Evolutionary conservation across 2,888 invertebrate species (phyloP), one percentile per base, ranked within the genome.

Genomic region (Mactromeris polynyma): DNA sequence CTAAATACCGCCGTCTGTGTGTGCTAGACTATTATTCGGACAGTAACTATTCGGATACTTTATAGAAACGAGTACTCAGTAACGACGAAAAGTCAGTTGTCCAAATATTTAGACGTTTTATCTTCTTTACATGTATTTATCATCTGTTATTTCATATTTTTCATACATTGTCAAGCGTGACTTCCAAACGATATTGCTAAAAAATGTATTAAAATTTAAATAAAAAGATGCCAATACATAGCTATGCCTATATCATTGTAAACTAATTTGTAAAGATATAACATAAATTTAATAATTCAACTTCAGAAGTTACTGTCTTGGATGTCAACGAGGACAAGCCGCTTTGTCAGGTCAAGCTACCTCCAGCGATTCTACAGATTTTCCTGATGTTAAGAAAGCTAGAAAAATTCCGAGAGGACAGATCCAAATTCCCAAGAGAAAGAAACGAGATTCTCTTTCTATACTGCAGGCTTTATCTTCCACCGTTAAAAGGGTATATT

Each of bases 401-500:
- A 33, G 33, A 31, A 26, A 31, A 2, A 54, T 78, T 33, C 84
- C 84, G 2, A 84, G 78, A 51, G 84, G 84, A 54, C 84, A 84
- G 19, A 78, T 84, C n/a, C n/a, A 78, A n/a, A 84, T 89, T 19
- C 89, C 89, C 0, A 86, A 81, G 86, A 83, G 83, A 51, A 86
- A 86, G 40, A 89, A 89, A 36, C 64, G 90, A 42, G 90, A 90
- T 69, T 58, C 89, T n/a, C 14, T 81, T 3, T 85, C 90, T 31
- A 85, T 90, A 31, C 73, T 90, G 33, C 83, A 87, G 77, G 90
- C 90, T 46, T 73, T 90, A 26, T 78, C 90, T 31, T 91, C 93
- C 46, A 94, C 94, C 21, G 93, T 94, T 19, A 89, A 84, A 79
- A 93, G 87, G 90, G 94, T 93, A 91, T 36, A 86, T 84, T n/a